These are phyloP conservation scores for Nesogale talazaci DNA, from an alignment of 2,113 vertebrate species.

Conservation along the genomic window DNA sequence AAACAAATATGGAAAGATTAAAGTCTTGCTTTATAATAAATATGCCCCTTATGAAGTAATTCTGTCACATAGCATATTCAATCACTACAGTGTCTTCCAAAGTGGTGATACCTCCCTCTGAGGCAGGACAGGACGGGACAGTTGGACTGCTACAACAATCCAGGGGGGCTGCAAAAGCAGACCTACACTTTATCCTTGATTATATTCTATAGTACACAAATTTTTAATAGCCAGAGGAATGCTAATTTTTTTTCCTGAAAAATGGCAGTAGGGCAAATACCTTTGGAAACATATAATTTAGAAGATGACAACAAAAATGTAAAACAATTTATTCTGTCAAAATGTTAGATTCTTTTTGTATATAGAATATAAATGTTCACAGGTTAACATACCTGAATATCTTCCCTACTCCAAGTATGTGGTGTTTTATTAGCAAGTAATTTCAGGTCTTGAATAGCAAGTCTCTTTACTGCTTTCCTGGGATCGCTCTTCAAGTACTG, in stretches of 20 bases:
- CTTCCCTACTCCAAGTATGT: constrained; percentile 96
- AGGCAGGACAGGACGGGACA: too few relatives aligned
- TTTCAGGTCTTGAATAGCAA: constrained; percentile 95
- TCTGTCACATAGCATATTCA: background rate
- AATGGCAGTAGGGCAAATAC: too few relatives aligned
- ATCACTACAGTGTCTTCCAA: too few relatives aligned
- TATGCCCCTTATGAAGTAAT: background rate
- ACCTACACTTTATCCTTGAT: too few relatives aligned
- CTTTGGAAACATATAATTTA: constrained; percentile 3
- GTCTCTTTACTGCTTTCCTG: constrained; percentile 96
- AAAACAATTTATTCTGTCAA: background rate
- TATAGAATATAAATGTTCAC: constrained; percentile 29
- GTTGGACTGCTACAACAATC: too few relatives aligned
- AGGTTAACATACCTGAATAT: constrained; percentile 91
- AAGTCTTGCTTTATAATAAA: background rate
- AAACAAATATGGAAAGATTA: constrained; percentile 4
- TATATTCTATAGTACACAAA: too few relatives aligned
- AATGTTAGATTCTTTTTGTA: constrained; percentile 11
- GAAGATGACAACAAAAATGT: constrained; percentile 27
- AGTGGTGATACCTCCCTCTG: too few relatives aligned
- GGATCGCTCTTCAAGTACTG: constrained; percentile 96
- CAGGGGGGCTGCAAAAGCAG: too few relatives aligned
- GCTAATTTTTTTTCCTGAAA: too few relatives aligned
- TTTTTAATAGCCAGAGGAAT: too few relatives aligned
- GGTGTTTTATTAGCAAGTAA: constrained; percentile 96